phyloP scores from a whole-genome alignment of 92 coral and sea anemone species.

The Desmophyllum pertusum region DNA sequence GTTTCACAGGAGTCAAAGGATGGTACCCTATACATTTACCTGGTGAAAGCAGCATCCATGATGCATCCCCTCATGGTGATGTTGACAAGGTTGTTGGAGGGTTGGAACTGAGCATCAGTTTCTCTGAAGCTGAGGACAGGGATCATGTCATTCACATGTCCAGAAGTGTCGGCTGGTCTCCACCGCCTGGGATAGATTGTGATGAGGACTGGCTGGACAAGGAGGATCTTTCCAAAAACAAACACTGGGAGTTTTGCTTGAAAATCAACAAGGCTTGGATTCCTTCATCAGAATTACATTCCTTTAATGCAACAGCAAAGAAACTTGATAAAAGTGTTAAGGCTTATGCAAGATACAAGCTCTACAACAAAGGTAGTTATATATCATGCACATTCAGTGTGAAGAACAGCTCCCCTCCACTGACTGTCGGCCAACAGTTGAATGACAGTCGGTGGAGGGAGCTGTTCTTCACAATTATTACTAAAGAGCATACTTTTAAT shows the following conservation, averaged over 20 bases:
- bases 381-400: not conserved
- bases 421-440: too few species aligned
- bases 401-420: too few species aligned
- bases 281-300: conserved; percentile 59
- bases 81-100: conserved; percentile 77
- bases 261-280: conserved; percentile 83
- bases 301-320: conserved; percentile 22
- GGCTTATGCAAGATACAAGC: conserved; percentile 90
- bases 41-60: not conserved
- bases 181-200: conserved; percentile 74
- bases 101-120: conserved; percentile 75
- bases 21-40: conserved; percentile 75
- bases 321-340: conserved; percentile 45
- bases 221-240: conserved; percentile 26
- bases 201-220: conserved; percentile 64
- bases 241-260: conserved; percentile 57
- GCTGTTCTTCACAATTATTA: too few species aligned
- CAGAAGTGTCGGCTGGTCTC: conserved; percentile 93
- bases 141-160: conserved; percentile 78
- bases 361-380: conserved; percentile 82
- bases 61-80: not conserved
- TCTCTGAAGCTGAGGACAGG: conserved; percentile 79
- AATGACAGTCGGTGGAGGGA: too few species aligned
- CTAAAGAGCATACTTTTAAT: too few species aligned
- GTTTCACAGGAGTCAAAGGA: conserved; percentile 80